Evolutionary conservation across 1,140 invertebrate genomes (phyloP), one percentile per base, ranked within the genome.

Genomic region (Drosophila pruinosa): DNA sequence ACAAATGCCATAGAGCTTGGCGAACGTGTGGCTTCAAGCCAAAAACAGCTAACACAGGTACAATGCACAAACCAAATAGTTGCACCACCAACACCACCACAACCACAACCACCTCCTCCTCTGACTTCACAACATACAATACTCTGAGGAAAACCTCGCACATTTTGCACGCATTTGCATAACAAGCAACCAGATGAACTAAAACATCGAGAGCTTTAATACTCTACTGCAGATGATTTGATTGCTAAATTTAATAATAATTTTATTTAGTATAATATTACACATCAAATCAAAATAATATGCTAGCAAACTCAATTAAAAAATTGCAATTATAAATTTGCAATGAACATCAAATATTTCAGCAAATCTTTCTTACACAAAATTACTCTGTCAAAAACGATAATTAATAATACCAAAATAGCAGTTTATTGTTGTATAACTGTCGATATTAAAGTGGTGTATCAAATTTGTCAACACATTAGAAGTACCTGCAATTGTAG

Each of bases 101-200:
- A 28, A 45, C 12, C 50, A 41, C 54, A 17, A 62, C 36, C 72
- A 61, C 31, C 50, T 53, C 48, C 15, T 22, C 22, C 12, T 47
- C 43, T 7, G 14, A 26, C 21, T 24, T 8, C 21, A 38, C 19
- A 34, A 8, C 39, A 14, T 21, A 17, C 31, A 70, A 47, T 28
- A 34, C 14, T 67, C 54, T 50, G 62, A 75, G 56, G 71, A 72
- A 88, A 86, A 88, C 73, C 81, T 86, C 81, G 78, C 81, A 86
- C 82, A 88, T 88, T 88, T 81, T 88, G 63, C 75, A 88, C 78
- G 83, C 82, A 88, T 88, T 88, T 88, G 82, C 82, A 88, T 88
- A 88, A 88, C 81, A 58, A 77, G 81, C 65, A 76, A 76, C 64
- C 22, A 26, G 48, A 57, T 24, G 12, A 15, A 8, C 24, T 2